phyloP scores from a whole-genome alignment of 2,888 invertebrate genomes.

The Parelbella ahira region DNA sequence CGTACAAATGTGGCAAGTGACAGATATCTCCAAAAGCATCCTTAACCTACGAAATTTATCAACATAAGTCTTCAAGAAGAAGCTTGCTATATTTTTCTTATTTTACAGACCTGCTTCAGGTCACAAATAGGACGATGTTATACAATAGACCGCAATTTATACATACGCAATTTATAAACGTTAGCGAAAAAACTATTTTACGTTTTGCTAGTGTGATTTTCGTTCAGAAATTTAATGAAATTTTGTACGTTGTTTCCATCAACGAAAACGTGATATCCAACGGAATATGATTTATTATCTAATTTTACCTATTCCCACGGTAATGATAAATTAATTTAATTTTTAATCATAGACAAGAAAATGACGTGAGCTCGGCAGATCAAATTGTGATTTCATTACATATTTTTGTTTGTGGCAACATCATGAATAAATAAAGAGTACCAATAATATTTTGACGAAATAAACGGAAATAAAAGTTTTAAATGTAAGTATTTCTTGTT shows the following conservation, averaged over 20 bases:
- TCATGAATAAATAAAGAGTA: not conserved
- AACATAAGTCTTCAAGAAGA: conserved; percentile 11
- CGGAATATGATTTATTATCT: not conserved
- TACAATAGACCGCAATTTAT: conserved; percentile 25
- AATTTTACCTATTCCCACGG: conserved; percentile 1
- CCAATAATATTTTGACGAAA: too few species aligned
- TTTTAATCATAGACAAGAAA: too few species aligned
- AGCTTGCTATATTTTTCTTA: conserved; percentile 26
- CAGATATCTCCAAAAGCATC: conserved; percentile 14
- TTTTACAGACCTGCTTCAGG: conserved; percentile 38
- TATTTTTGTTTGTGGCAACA: conserved; percentile 2
- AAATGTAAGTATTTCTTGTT: too few species aligned
- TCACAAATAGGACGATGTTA: conserved; percentile 34
- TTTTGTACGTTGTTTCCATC: too few species aligned
- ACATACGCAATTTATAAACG: conserved; percentile 16
- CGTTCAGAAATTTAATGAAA: too few species aligned
- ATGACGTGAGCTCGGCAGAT: not conserved
- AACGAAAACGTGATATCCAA: too few species aligned
- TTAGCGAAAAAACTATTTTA: conserved; percentile 58
- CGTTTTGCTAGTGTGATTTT: conserved; percentile 32
- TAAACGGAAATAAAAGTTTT: too few species aligned
- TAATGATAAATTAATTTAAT: not conserved
- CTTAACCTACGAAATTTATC: conserved; percentile 16
- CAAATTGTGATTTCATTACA: conserved; percentile 12
- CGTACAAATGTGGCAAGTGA: conserved; percentile 12